Evolutionary conservation across 2,888 invertebrate genomes (phyloP).

Genomic region (Polylopha cassiicola): DNA sequence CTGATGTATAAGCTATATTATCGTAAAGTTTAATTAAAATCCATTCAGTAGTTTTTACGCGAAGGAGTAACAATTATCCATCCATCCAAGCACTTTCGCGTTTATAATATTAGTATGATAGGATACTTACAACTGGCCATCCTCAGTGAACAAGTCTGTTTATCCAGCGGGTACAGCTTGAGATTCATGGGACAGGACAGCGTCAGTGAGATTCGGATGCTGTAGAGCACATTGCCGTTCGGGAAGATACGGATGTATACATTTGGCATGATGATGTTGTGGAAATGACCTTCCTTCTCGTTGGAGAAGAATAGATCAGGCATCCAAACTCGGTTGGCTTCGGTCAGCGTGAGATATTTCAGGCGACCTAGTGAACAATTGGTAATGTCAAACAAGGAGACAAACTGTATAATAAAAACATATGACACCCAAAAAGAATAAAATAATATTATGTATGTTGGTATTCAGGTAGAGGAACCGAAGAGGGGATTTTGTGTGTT

Average conservation of each 20-base stretch:
- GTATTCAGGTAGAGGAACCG: too few relatives aligned
- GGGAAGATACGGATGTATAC: conserved; percentile 98
- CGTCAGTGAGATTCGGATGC: conserved; percentile 97
- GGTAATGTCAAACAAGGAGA: too few relatives aligned
- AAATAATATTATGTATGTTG: too few relatives aligned
- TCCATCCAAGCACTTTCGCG: too few relatives aligned
- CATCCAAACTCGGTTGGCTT: conserved; percentile 98
- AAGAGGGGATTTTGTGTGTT: too few relatives aligned
- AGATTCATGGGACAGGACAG: conserved; percentile 98
- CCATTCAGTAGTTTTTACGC: too few relatives aligned
- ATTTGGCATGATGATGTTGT: conserved; percentile 98
- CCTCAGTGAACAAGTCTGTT: conserved; percentile 94
- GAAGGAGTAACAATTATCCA: too few relatives aligned
- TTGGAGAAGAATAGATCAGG: conserved; percentile 98
- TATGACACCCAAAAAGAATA: too few relatives aligned
- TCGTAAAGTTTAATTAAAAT: too few relatives aligned
- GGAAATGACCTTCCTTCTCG: conserved; percentile 98
- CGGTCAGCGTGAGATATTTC: conserved; percentile 94
- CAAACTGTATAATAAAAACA: too few relatives aligned
- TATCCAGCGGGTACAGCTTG: conserved; percentile 96
- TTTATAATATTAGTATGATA: neutral
- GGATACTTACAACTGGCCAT: conserved; percentile 96
- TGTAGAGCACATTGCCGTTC: conserved; percentile 95
- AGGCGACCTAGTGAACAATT: conserved; percentile 90
- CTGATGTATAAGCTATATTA: too few relatives aligned